Conservation (phyloP, 37 sponge, comb jelly and placozoan genomes). For the Tethya wilhelma region DNA sequence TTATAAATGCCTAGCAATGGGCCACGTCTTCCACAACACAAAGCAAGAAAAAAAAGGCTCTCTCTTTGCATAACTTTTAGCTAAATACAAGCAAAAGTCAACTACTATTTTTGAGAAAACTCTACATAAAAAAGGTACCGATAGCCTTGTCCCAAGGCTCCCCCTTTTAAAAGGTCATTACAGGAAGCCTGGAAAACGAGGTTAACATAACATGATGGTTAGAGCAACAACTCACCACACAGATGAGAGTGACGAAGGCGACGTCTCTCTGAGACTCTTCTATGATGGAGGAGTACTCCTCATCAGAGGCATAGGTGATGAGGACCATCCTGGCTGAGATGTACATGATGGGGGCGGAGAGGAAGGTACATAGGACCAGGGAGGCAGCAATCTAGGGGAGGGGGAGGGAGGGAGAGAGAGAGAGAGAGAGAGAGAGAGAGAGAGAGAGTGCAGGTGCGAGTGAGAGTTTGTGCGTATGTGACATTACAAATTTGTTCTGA, state of each 20-base stretch:
- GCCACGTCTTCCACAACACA: no score
- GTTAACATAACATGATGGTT: no score
- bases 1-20: no score
- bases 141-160: no score
- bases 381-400: slow-evolving; percentile 63
- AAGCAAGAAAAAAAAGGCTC: no score
- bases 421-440: background rate
- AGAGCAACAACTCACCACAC: slow-evolving; percentile 54
- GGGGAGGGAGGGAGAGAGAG: background rate
- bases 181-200: no score
- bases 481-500: no score
- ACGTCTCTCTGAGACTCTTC: slow-evolving; percentile 11
- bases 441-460: background rate
- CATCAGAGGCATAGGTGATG: slow-evolving; percentile 7
- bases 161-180: no score
- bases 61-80: no score
- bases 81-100: no score
- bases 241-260: slow-evolving; percentile 14
- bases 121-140: no score
- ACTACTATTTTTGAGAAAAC: background rate
- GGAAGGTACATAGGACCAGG: slow-evolving; percentile 72
- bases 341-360: slow-evolving; percentile 82
- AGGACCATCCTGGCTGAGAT: slow-evolving; percentile 65
- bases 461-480: no score
- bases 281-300: slow-evolving; percentile 32